A percentile compares a stretch with the other conserved stretches of the same genome.
These are phyloP conservation scores for Cladopsammia gracilis DNA, from an alignment of 64 coral and sea anemone species.

Conservation along the genomic window DNA sequence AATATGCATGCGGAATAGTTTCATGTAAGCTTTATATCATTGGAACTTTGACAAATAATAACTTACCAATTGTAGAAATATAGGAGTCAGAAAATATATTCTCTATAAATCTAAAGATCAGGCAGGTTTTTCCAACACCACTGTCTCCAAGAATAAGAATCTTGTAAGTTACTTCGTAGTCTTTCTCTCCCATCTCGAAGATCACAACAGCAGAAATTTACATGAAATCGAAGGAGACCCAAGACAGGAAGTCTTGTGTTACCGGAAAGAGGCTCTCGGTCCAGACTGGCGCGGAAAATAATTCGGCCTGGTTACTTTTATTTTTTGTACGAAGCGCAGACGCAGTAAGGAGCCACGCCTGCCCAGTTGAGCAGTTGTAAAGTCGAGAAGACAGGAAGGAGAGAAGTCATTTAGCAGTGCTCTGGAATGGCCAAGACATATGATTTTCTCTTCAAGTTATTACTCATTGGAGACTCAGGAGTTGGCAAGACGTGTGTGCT, in stretches of 20 bases:
- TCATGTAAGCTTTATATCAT: neutral
- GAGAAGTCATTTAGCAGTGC: constrained; percentile 22
- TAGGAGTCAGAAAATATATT: constrained; percentile 95
- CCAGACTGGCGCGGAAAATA: neutral
- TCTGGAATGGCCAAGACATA: constrained; percentile 99
- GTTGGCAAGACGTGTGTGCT: constrained; percentile 97
- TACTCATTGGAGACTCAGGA: constrained; percentile 99
- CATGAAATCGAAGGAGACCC: neutral
- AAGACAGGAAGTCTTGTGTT: neutral
- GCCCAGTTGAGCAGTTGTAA: constrained; percentile 73
- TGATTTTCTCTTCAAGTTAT: constrained; percentile 99
- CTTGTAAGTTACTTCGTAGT: constrained; percentile 96
- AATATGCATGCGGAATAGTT: too few species aligned
- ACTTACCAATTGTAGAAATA: constrained; percentile 96
- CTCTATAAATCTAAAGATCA: constrained; percentile 97
- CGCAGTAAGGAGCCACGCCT: constrained; percentile 86
- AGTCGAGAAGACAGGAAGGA: constrained; percentile 42
- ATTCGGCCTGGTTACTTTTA: neutral
- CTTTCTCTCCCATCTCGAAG: constrained; percentile 68
- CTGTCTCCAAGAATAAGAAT: constrained; percentile 98
- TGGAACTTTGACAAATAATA: neutral
- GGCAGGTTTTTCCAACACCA: constrained; percentile 96
- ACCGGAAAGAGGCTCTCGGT: neutral
- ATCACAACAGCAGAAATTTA: too few species aligned
- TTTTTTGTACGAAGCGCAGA: constrained; percentile 46